Conservation (phyloP, 2,113 vertebrate species). For the Otus sunia region DNA sequence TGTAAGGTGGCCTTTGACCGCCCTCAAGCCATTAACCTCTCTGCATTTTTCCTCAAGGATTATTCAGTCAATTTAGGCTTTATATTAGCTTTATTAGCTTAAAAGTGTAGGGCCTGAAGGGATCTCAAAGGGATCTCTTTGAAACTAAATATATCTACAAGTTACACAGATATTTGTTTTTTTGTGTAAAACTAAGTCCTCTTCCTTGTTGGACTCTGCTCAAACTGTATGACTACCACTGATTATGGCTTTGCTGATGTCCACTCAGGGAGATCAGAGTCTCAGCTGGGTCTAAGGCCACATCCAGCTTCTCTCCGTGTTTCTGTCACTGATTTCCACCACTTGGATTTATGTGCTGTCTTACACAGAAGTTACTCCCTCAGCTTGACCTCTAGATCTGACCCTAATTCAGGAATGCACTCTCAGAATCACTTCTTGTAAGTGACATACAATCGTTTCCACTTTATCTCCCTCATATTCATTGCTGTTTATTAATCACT, state of each 20-base stretch:
- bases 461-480: not conserved
- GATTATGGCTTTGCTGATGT: not conserved
- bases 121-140: not conserved
- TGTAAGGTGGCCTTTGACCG: not conserved
- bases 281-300: not conserved
- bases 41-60: not conserved
- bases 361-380: not conserved
- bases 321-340: not conserved
- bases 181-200: not conserved
- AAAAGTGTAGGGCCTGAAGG: not conserved
- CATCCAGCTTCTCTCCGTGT: not conserved
- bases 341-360: not conserved
- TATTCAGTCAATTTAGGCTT: not conserved
- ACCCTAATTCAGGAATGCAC: not conserved
- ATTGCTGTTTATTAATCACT: not conserved
- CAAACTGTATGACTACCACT: not conserved
- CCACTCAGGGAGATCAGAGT: not conserved
- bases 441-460: not conserved
- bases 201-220: not conserved
- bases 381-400: not conserved
- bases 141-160: not conserved
- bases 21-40: not conserved
- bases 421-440: not conserved
- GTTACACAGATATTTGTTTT: not conserved
- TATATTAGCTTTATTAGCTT: not conserved